These are phyloP conservation scores for Microchirus variegatus DNA, from an alignment of 2,797 vertebrate genomes.

Conservation along the genomic window DNA sequence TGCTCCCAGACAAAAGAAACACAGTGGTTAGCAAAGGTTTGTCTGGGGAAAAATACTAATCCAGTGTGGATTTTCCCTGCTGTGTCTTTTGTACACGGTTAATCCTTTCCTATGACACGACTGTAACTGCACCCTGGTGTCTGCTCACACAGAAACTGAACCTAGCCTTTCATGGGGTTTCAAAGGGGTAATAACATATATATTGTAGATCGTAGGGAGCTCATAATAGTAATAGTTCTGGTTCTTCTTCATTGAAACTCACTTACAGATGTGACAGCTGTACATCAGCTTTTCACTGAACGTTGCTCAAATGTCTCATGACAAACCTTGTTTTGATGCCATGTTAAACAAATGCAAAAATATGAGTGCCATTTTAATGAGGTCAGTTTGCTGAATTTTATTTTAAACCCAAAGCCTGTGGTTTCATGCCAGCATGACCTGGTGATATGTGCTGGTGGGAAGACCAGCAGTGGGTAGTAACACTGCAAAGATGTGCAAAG, in stretches of 20 bases:
- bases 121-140: conserved; percentile 24
- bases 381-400: not conserved
- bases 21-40: conserved; percentile 22
- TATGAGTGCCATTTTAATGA: not conserved
- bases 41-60: conserved; percentile 45
- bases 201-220: not conserved
- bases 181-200: conserved; percentile 4
- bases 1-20: conserved; percentile 21
- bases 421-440: not conserved
- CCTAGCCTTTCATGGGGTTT: conserved; percentile 2
- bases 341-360: not conserved
- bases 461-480: not conserved
- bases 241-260: too few species aligned
- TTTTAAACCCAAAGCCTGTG: not conserved
- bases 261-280: too few species aligned
- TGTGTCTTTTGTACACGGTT: conserved; percentile 50
- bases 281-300: too few species aligned
- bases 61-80: conserved; percentile 31
- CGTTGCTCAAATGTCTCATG: too few species aligned
- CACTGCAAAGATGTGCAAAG: not conserved
- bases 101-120: conserved; percentile 53
- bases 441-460: not conserved
- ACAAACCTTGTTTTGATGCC: too few species aligned
- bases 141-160: conserved; percentile 15
- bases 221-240: too few species aligned